These are phyloP conservation scores for Melanotaenia parkinsoni DNA, from an alignment of 2,797 vertebrate genomes.

Conservation along the genomic window DNA sequence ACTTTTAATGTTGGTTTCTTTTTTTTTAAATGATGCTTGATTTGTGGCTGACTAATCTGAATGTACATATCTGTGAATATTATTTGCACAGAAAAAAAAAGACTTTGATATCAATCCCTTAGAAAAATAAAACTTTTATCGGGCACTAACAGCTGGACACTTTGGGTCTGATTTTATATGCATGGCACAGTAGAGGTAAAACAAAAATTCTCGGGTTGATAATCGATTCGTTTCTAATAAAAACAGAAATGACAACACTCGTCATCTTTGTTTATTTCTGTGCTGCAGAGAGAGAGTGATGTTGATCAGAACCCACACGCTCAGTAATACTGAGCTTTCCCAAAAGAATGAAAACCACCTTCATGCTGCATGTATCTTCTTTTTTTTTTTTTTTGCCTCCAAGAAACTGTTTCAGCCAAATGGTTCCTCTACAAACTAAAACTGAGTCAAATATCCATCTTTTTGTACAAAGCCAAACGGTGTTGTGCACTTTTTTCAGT, in stretches of 20 bases:
- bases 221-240: slow-evolving; percentile 85
- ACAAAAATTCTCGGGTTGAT: slow-evolving; percentile 70
- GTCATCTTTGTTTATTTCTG: slow-evolving; percentile 31
- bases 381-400: slow-evolving; percentile 4
- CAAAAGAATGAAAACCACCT: slow-evolving; percentile 28
- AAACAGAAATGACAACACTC: slow-evolving; percentile 64
- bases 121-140: slow-evolving; percentile 69
- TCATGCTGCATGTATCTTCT: slow-evolving; percentile 17
- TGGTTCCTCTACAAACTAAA: neutral
- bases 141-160: slow-evolving; percentile 72
- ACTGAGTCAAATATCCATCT: neutral
- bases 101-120: slow-evolving; percentile 32
- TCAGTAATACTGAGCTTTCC: neutral
- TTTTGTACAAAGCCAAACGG: neutral
- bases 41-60: slow-evolving; percentile 80
- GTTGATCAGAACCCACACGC: slow-evolving; percentile 38
- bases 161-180: slow-evolving; percentile 82
- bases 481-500: slow-evolving; percentile 12
- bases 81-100: slow-evolving; percentile 78
- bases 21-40: slow-evolving; percentile 68
- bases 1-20: slow-evolving; percentile 71
- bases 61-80: slow-evolving; percentile 87
- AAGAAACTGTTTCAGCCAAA: slow-evolving; percentile 2
- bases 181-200: slow-evolving; percentile 72
- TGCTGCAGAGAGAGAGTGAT: slow-evolving; percentile 3